Base-by-base conservation (phyloP, 2,888 invertebrate species). In the Diarsia brunnea region DNA sequence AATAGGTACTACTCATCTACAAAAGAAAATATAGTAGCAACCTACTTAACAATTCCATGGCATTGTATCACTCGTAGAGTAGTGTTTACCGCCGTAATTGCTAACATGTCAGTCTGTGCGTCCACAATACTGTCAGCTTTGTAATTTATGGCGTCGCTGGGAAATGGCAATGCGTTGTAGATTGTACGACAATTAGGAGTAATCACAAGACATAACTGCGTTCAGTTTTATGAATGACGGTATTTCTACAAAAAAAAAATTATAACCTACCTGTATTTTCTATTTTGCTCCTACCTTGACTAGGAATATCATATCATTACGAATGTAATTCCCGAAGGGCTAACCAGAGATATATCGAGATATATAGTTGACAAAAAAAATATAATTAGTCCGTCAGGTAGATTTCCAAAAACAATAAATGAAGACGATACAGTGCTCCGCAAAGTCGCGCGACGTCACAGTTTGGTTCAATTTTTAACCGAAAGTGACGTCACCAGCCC, bases 71-170 rank as follows among this genome's bases (percentile, higher is more conserved):
- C 31, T 63, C n/a, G 12, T n/a, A 27, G 14, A 38, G 31, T 45
- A 69, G n/a, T 78, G 43, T 51, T 77, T 55, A 55, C 38, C 31
- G 5, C n/a, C 43, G 3, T 77, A 64, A 77, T 78, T 70, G 55
- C 47, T 55, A 64, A 77, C 78, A 78, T 55, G 63, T 64, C 55
- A 71, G 49, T 77, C 27, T 31, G 43, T 64, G 53, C 49, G 49
- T 71, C 55, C 31, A 64, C 63, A 55, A 78, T 71, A 55, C 63
- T 71, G 63, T 71, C 63, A 55, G 70, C 27, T 14, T 49, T 27
- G 53, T 77, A 78, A 77, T 78, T 77, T 55, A 76, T 76, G 38
- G 53, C 53, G 27, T 75, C 58, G 63, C 27, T 63, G 53, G 19
- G 31, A 64, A 78, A 70, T 49, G 3, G 10, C 27, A 55, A 55